Evolutionary conservation across 2,113 vertebrate species (phyloP), one percentile per base, ranked within the genome.

Genomic region (Anthoscopus minutus): DNA sequence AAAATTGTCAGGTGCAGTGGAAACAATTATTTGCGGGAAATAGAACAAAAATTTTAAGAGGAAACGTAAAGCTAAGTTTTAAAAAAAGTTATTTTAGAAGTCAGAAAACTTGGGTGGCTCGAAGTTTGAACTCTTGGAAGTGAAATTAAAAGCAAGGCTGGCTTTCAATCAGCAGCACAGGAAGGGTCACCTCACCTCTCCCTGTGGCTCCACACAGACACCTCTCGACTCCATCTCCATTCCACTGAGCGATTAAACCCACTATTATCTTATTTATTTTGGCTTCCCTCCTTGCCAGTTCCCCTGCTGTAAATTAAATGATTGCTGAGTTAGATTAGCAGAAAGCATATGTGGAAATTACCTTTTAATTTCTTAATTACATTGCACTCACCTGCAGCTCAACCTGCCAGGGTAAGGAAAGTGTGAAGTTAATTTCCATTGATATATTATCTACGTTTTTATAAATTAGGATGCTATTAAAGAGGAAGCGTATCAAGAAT

Each of bases 361-460:
- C 97, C 97, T 98, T 98, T 97, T 98, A 97, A 97, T 98, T 98
- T 97, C 96, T 97, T 97, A 98, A 98, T 98, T 97, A 97, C 97
- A 91, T 93, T 95, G 96, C 97, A 94, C 94, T 97, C 97, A 97
- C 97, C 97, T 97, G 97, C 97, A 95, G 96, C 96, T 98, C 97
- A 96, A 87, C 97, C 96, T 88, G 86, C 93, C 94, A 94, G 81
- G 50, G 62, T 81, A 93, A 88, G 90, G 78, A 31, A 86, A 88
- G 86, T 94, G 88, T 77, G 80, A 94, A 96, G 94, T 94, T 93
- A 96, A 93, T 95, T 97, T 94, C 88, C 92, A 97, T 66, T 67
- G 92, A 95, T 93, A 94, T 65, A 70, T 90, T 96, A 95, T 96
- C 95, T 89, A 47, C 87, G 86, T 88, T 92, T 91, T 96, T 69